Conservation (phyloP, 2,113 vertebrate species). For the Myiopsitta monachus region DNA sequence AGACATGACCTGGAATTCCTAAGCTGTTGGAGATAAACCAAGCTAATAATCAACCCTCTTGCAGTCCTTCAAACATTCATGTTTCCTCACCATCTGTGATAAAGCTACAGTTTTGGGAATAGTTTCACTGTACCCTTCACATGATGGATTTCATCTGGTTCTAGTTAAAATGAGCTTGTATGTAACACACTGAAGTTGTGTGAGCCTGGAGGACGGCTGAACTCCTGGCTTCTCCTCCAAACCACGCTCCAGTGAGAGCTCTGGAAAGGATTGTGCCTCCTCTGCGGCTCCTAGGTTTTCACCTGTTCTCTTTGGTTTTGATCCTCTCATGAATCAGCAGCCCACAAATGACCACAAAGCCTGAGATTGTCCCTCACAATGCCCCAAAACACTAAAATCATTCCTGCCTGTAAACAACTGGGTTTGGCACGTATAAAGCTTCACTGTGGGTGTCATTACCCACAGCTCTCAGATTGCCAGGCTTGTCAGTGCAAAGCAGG, state of each 20-base stretch:
- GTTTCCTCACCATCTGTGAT: not conserved
- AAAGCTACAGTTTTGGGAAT: not conserved
- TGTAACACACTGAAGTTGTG: not conserved
- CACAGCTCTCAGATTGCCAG: not conserved
- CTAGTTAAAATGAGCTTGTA: not conserved
- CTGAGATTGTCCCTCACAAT: not conserved
- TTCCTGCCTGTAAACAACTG: not conserved
- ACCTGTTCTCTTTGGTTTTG: not conserved
- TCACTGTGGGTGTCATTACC: conserved; percentile 5
- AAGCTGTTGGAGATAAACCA: conserved; percentile 54
- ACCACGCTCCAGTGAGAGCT: not conserved
- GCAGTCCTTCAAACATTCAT: conserved; percentile 30
- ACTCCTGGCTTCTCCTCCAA: not conserved
- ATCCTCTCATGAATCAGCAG: not conserved
- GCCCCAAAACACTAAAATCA: not conserved
- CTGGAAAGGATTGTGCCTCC: not conserved
- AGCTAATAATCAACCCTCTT: conserved; percentile 60
- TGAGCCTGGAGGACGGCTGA: not conserved
- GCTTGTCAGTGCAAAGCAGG: conserved; percentile 5
- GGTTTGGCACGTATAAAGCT: conserved; percentile 4
- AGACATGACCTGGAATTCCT: conserved; percentile 42
- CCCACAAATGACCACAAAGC: not conserved
- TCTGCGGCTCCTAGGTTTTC: not conserved
- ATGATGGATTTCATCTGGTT: conserved; percentile 21
- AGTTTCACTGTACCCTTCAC: not conserved